phyloP scores from a whole-genome alignment of 2,113 vertebrate species.

The Cervus canadensis region DNA sequence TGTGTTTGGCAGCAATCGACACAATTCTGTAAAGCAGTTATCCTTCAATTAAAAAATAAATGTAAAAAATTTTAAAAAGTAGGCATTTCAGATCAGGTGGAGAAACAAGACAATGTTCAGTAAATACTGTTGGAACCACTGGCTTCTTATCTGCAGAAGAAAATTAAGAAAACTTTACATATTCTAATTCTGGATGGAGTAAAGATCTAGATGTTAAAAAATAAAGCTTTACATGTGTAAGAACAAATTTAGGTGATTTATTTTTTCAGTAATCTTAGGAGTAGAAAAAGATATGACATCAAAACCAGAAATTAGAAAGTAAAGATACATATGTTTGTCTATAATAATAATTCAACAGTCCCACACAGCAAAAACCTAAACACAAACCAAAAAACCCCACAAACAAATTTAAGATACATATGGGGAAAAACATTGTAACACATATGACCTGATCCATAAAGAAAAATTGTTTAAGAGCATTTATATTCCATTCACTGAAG shows the following conservation, averaged over 20 bases:
- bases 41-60: neutral
- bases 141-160: neutral
- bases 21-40: neutral
- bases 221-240: neutral
- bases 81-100: neutral
- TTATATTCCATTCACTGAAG: neutral
- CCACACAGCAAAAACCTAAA: neutral
- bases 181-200: neutral
- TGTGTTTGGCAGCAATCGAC: neutral
- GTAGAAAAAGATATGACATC: neutral
- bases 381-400: neutral
- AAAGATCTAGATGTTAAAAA: neutral
- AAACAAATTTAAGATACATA: neutral
- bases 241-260: neutral
- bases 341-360: neutral
- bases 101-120: neutral
- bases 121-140: neutral
- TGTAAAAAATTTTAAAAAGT: neutral
- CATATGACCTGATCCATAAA: neutral
- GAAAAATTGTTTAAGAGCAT: neutral
- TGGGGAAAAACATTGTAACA: neutral
- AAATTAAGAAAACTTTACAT: neutral
- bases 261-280: neutral
- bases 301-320: slow-evolving; percentile 15
- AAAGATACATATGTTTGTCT: neutral